Base-by-base conservation (phyloP, 2,888 invertebrate genomes). In the Drosophila nr. perissopoda region DNA sequence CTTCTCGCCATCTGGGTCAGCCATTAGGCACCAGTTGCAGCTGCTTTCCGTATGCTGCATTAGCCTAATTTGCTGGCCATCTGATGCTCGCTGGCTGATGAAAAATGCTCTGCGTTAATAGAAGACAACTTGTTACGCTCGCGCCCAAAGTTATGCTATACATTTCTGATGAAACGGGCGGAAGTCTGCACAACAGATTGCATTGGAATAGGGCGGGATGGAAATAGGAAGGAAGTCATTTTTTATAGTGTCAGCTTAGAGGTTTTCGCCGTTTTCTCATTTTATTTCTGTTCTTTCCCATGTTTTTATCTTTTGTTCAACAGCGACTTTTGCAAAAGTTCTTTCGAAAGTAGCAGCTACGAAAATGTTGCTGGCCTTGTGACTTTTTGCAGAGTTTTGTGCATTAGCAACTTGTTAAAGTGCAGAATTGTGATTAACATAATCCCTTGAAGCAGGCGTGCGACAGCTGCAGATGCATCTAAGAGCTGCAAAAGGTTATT, bases 381-480 rank as follows among this genome's bases (percentile, higher is more conserved):
- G 89, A 90, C 85, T 90, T 89, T 81, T 64, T 63, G 57, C 72
- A 52, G 59, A 68, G 48, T 56, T 68, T 52, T 54, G 33, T 57
- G 64, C 65, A 56, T 56, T 60, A 60, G 67, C 57, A 89, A 86
- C 70, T 88, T 90, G 90, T 69, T 62, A 85, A 86, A 86, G 87
- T 88, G 90, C 89, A 88, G 83, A 90, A 83, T 88, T 71, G 81
- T 80, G 90, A 86, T 86, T 86, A 86, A 88, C 85, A 86, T 86
- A 86, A 86, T 86, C 90, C 85, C 81, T 68, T 69, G 72, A 72
- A 84, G 75, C 62, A 36, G 56, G 76, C 82, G 70, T 71, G 76
- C 67, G 83, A 82, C 87, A 89, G 89, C 75, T 83, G 86, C 83
- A 86, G 74, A 58, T 89, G 85, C 85, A 89, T 54, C 69, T 69